Base-by-base conservation (phyloP, 2,113 vertebrate genomes). In the Megalops atlanticus region DNA sequence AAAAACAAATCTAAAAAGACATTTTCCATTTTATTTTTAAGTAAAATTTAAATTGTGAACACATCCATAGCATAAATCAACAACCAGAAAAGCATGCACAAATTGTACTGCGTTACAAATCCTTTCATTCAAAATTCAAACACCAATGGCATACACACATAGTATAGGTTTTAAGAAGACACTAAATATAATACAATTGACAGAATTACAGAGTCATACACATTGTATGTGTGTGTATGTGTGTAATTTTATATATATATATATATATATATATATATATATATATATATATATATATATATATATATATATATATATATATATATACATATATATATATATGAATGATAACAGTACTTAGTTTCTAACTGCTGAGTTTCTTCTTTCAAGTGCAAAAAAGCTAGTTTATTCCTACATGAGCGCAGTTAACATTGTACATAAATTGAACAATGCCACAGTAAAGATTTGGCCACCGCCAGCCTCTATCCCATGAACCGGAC, bases 341-440 rank as follows among this genome's bases (percentile, higher is more conserved):
- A 71, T 85, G n/a, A 69, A 7, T 76, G 81, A 82, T 86, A 74
- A 84, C 84, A 78, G 79, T 90, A 81, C 82, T 83, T 82, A 79
- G 81, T 77, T 72, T 82, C 84, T 81, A 81, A 72, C 33, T 82
- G 76, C 84, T 86, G 83, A n/a, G n/a, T 82, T 70, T 83, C 47
- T 85, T 73, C 82, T 89, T 90, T 90, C 89, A 88, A 85, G 95
- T 96, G 95, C 95, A 95, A 95, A 87, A 79, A 94, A 94, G 94
- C 93, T 86, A 77, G 81, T 92, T 90, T 88, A 90, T 91, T 85
- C 82, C 84, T 88, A 95, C 86, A 82, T 88, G 88, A 87, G 84
- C 89, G 79, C 54, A 40, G 80, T 84, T 80, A 40, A 82, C 72
- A 72, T 70, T 81, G 58, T 10, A 84, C 78, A 80, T 24, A 88